Conservation (phyloP, 2,113 vertebrate species). For the Anser cygnoides region DNA sequence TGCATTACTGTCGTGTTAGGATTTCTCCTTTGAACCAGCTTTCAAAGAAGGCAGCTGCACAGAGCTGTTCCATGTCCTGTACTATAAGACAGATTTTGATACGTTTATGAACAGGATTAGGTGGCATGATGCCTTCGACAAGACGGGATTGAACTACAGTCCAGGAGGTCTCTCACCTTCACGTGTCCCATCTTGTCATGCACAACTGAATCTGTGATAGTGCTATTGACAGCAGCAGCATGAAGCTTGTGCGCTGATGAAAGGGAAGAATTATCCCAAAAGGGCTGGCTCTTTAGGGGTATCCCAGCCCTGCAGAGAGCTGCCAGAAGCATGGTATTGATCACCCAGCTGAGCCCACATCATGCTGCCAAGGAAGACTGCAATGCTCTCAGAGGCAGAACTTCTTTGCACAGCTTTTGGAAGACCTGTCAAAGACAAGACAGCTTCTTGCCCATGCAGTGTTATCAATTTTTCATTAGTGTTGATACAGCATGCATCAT, state of each 20-base stretch:
- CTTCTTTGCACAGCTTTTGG: neutral
- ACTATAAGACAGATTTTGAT: neutral
- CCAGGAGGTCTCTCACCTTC: neutral
- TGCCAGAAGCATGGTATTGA: fast-evolving
- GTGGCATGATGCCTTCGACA: neutral
- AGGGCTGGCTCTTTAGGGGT: neutral
- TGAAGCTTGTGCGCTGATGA: neutral
- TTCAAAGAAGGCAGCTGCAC: neutral
- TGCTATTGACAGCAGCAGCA: neutral
- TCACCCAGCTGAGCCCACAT: neutral
- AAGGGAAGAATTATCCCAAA: neutral
- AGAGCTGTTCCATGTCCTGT: neutral
- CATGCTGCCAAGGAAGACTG: neutral
- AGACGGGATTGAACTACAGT: neutral
- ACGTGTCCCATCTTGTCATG: neutral
- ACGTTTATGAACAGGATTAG: neutral
- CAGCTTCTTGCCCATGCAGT: neutral
- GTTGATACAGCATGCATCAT: neutral
- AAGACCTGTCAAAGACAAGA: conserved; percentile 26
- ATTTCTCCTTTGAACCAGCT: neutral
- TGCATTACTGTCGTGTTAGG: neutral
- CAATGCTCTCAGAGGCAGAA: neutral
- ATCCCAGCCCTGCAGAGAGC: neutral
- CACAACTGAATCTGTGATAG: neutral
- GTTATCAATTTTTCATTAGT: conserved; percentile 16